Evolutionary conservation across 1,140 invertebrate species (phyloP).

Genomic region (Cyphomyrmex costatus): DNA sequence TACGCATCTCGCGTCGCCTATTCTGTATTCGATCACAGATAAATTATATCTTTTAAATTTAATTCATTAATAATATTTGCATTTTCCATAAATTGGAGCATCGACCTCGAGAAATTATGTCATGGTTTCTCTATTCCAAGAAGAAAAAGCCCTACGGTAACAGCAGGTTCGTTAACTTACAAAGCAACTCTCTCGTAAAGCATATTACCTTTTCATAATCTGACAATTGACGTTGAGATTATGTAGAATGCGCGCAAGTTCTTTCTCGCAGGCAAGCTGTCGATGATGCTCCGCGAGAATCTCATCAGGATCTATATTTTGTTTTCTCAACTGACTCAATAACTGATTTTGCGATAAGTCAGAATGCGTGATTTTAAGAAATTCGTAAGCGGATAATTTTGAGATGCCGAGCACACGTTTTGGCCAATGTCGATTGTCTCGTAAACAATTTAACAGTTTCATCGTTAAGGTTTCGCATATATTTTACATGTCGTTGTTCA

Average conservation of each 20-base stretch:
- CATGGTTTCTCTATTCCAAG: background rate
- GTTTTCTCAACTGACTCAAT: constrained; percentile 23
- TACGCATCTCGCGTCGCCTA: constrained; percentile 80
- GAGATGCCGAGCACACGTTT: constrained; percentile 54
- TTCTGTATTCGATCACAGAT: constrained; percentile 28
- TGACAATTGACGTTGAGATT: constrained; percentile 65
- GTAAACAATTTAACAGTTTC: constrained; percentile 37
- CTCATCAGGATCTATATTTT: constrained; percentile 39
- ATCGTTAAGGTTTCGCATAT: constrained; percentile 11
- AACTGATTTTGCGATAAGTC: constrained; percentile 50
- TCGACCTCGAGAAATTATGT: constrained; percentile 7
- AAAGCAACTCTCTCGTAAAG: constrained; percentile 29
- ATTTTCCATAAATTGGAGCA: background rate
- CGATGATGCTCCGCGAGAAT: constrained; percentile 60
- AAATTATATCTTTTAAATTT: background rate
- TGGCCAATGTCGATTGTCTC: constrained; percentile 18
- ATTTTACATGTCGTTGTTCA: background rate
- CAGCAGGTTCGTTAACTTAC: constrained; percentile 38
- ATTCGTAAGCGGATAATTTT: constrained; percentile 59
- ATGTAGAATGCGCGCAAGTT: constrained; percentile 51
- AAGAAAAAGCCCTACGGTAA: constrained; percentile 18
- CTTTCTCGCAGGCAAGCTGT: constrained; percentile 63
- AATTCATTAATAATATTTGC: constrained; percentile 19
- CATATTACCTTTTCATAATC: constrained; percentile 69
- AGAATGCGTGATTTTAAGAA: constrained; percentile 12